Conservation (phyloP, 2,797 vertebrate species). For the Brachyalestes nurse region DNA sequence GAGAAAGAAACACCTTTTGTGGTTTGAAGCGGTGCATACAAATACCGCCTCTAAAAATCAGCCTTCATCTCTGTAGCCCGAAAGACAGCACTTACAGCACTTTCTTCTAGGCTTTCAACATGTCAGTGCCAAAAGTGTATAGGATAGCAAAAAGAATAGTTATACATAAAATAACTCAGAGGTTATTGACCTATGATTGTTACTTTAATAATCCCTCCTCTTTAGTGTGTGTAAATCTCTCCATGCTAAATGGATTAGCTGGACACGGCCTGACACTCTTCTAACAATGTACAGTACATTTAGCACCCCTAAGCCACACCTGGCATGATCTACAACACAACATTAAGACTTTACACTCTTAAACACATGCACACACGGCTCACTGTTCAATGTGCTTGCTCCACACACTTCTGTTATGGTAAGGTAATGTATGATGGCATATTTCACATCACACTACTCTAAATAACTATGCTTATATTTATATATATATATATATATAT, state of each 20-base stretch:
- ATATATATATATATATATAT: too few relatives aligned
- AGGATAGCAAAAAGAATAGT: neutral
- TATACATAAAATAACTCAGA: neutral
- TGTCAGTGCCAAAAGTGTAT: too few relatives aligned
- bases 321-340: neutral
- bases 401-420: too few relatives aligned
- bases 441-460: too few relatives aligned
- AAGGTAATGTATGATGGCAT: too few relatives aligned
- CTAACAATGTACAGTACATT: neutral
- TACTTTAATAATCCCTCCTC: constrained; percentile 13
- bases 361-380: neutral
- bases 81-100: neutral
- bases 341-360: too few relatives aligned
- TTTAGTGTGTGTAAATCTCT: constrained; percentile 1
- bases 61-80: neutral
- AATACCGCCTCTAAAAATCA: neutral
- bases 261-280: neutral
- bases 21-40: neutral
- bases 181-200: neutral
- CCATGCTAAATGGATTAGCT: constrained; percentile 3
- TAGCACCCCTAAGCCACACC: neutral
- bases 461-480: too few relatives aligned
- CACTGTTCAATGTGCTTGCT: too few relatives aligned
- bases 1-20: neutral
- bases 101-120: neutral